Conservation (phyloP, 2,888 invertebrate genomes). For the Rosalia funebris region DNA sequence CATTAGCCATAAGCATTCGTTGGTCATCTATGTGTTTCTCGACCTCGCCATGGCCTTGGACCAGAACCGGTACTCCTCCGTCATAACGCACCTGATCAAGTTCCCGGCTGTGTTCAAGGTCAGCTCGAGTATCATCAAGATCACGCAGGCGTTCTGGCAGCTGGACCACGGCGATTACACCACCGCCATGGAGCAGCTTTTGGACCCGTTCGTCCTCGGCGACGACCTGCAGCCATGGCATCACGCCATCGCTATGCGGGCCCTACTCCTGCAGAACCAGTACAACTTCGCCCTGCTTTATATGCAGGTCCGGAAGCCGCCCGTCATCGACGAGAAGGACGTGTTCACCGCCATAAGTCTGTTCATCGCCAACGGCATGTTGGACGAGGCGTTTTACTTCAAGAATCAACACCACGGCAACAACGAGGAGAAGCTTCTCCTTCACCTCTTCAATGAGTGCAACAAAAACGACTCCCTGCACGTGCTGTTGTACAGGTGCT, state of each 20-base stretch:
- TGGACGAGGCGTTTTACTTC: constrained; percentile 75
- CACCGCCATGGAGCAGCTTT: constrained; percentile 74
- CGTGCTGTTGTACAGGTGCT: constrained; percentile 71
- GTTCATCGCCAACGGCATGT: constrained; percentile 71
- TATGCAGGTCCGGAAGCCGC: constrained; percentile 65
- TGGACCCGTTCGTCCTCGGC: constrained; percentile 69
- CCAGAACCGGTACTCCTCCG: constrained; percentile 68
- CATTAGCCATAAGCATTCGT: constrained; percentile 78
- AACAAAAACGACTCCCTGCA: constrained; percentile 68
- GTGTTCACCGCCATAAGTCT: constrained; percentile 70
- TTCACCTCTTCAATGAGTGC: constrained; percentile 73
- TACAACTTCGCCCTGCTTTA: constrained; percentile 78
- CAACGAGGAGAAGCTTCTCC: constrained; percentile 66
- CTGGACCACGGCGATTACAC: constrained; percentile 87
- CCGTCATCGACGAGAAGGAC: constrained; percentile 58
- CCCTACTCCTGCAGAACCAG: constrained; percentile 75
- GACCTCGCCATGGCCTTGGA: constrained; percentile 81
- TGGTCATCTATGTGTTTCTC: constrained; percentile 83
- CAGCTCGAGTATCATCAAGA: constrained; percentile 77
- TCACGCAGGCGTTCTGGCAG: constrained; percentile 89
- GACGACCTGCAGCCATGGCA: constrained; percentile 76
- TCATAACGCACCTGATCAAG: constrained; percentile 78
- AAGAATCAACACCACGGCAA: constrained; percentile 68
- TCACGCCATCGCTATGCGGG: constrained; percentile 74
- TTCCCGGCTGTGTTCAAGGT: constrained; percentile 84